Evolutionary conservation across 2,888 invertebrate species (phyloP).

Genomic region (Ormyrus pomaceus): DNA sequence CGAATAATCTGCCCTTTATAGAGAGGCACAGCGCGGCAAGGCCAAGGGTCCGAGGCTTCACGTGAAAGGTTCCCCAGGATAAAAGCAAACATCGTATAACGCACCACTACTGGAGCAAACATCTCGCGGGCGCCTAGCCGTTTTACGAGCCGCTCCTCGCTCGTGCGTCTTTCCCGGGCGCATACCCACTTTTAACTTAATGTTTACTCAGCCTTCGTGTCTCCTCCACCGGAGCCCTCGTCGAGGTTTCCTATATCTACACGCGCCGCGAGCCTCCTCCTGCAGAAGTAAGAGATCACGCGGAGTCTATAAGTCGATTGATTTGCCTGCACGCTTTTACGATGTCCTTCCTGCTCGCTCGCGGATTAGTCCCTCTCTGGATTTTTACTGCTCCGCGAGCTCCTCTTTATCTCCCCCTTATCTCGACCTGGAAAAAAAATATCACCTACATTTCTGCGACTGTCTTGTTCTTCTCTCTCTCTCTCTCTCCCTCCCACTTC

Average conservation of each 20-base stretch:
- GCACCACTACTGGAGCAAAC: conserved; percentile 38
- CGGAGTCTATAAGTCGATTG: conserved; percentile 34
- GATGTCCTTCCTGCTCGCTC: conserved; percentile 33
- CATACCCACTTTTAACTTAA: conserved; percentile 45
- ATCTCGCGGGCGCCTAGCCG: conserved; percentile 30
- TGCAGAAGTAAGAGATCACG: neutral
- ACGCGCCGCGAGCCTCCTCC: neutral
- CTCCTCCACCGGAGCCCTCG: conserved; percentile 12
- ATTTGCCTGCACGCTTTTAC: conserved; percentile 34
- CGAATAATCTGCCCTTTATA: conserved; percentile 44
- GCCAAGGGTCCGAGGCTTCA: neutral
- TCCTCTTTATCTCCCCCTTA: conserved; percentile 47
- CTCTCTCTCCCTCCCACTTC: too few species aligned
- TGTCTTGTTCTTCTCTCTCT: too few species aligned
- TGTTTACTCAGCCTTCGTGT: conserved; percentile 55
- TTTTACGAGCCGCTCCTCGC: conserved; percentile 49
- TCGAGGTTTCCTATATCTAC: too few species aligned
- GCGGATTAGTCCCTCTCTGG: conserved; percentile 13
- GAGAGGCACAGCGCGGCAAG: neutral
- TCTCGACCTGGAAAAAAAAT: conserved; percentile 52
- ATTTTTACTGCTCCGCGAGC: neutral
- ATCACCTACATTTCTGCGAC: conserved; percentile 45
- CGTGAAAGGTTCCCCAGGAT: conserved; percentile 48
- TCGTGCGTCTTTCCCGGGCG: conserved; percentile 37
- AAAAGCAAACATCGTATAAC: conserved; percentile 46